Evolutionary conservation across 2,888 invertebrate genomes (phyloP), one percentile per base, ranked within the genome.

Genomic region (Nemoura dubitans): DNA sequence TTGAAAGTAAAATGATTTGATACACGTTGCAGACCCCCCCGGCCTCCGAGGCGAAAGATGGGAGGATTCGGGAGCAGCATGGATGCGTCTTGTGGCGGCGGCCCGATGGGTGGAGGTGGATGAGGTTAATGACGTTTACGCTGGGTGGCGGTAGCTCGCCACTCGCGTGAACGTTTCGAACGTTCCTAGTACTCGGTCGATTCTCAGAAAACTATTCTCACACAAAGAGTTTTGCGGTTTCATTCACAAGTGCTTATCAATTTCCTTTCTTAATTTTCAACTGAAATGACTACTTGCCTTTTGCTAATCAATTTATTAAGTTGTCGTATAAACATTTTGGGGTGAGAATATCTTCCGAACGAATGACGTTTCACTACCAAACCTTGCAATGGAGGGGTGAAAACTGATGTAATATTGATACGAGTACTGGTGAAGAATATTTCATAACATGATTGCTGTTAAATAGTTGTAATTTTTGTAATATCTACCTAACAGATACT

Each of bases 1-100:
- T n/a, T n/a, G n/a, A n/a, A n/a, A n/a, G n/a, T n/a, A n/a, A n/a
- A n/a, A n/a, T n/a, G n/a, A n/a, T n/a, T n/a, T n/a, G n/a, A n/a
- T n/a, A n/a, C n/a, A n/a, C n/a, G n/a, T 36, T 80, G n/a, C 82
- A 87, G 87, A 59, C 87, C 87, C 2, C 87, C 87, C 27, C 85
- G 86, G n/a, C 87, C 87, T 28, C 87, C 87, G 0, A 43, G 26
- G 25, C 86, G 87, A 27, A 87, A 86, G 85, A 87, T 86, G 86
- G 87, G 87, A 16, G 87, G 87, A 7, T 85, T 87, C 77, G 86
- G 84, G 0, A 85, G 84, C 36, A 86, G 87, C 84, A 84, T 86
- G 76, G 84, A 84, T 76, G 59, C 84, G 14, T 84, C 84, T 0
- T 84, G 84, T 28, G 83, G 83, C n/a, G 80, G 82, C 3, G 81